Evolutionary conservation across 2,113 vertebrate species (phyloP).

Genomic region (Dermatemys mawii): DNA sequence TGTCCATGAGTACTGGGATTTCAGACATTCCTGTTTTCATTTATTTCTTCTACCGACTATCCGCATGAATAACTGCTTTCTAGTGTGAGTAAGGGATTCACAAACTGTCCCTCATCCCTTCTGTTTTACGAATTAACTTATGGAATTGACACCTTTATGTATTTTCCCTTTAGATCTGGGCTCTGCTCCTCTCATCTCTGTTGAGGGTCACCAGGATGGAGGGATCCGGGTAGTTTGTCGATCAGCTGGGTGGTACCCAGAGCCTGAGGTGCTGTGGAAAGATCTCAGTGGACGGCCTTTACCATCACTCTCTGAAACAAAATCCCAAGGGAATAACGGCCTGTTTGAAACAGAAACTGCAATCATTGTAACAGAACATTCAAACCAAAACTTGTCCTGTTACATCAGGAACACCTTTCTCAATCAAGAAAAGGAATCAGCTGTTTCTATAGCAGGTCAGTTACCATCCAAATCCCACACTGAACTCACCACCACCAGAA

Average conservation of each 20-base stretch:
- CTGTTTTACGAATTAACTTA: not conserved
- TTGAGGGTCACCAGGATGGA: slow-evolving; percentile 26
- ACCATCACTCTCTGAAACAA: not conserved
- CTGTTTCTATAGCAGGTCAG: slow-evolving; percentile 54
- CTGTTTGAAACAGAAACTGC: slow-evolving; percentile 48
- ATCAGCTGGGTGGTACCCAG: slow-evolving; percentile 66
- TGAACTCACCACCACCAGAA: no score
- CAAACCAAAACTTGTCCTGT: slow-evolving; percentile 44
- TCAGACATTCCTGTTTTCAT: no score
- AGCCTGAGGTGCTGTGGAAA: slow-evolving; percentile 60
- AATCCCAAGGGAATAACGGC: not conserved
- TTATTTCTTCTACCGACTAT: no score
- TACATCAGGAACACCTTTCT: slow-evolving; percentile 53
- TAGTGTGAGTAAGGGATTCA: no score
- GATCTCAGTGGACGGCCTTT: slow-evolving; percentile 1
- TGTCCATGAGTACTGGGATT: no score
- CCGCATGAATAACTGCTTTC: no score
- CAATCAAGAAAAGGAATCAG: slow-evolving; percentile 36
- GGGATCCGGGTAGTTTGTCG: slow-evolving; percentile 41
- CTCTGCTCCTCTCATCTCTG: slow-evolving; percentile 44
- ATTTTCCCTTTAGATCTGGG: slow-evolving; percentile 54
- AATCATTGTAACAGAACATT: slow-evolving; percentile 14
- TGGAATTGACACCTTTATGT: not conserved
- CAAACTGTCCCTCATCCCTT: not conserved
- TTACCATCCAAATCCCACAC: not conserved